phyloP scores from a whole-genome alignment of 2,888 invertebrate genomes.

The Polia nebulosa region DNA sequence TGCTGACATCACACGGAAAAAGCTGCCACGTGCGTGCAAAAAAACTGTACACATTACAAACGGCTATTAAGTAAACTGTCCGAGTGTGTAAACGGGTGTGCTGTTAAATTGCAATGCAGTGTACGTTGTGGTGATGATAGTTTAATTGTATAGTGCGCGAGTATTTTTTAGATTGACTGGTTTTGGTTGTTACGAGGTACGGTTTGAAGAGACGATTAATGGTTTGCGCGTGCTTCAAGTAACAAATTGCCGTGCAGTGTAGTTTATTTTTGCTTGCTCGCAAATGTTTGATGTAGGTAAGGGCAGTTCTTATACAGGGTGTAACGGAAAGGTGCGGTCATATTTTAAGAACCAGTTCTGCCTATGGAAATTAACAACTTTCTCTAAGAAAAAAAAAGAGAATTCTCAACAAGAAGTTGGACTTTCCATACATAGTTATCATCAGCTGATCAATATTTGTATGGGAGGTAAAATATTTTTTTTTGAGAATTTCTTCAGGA shows the following conservation, averaged over 20 bases:
- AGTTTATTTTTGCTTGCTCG: constrained; percentile 4
- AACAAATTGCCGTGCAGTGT: background rate
- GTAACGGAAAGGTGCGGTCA: no score
- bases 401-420: no score
- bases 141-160: constrained; percentile 53
- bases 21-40: constrained; percentile 68
- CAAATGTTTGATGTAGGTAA: background rate
- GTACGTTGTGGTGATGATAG: constrained; percentile 56
- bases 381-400: no score
- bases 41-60: constrained; percentile 69
- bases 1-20: constrained; percentile 67
- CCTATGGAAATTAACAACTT: no score
- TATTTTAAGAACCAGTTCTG: no score
- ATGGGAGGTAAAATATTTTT: no score
- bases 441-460: no score
- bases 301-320: background rate
- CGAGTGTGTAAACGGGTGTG: constrained; percentile 71
- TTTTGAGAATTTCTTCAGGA: no score
- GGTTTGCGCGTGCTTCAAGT: constrained; percentile 5
- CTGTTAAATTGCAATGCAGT: constrained; percentile 63
- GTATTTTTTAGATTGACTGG: constrained; percentile 31
- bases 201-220: constrained; percentile 22
- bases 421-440: no score
- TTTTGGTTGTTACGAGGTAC: constrained; percentile 24
- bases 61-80: constrained; percentile 71